Evolutionary conservation across 2,113 vertebrate genomes (phyloP), one percentile per base, ranked within the genome.

Genomic region (Piprites chloris): DNA sequence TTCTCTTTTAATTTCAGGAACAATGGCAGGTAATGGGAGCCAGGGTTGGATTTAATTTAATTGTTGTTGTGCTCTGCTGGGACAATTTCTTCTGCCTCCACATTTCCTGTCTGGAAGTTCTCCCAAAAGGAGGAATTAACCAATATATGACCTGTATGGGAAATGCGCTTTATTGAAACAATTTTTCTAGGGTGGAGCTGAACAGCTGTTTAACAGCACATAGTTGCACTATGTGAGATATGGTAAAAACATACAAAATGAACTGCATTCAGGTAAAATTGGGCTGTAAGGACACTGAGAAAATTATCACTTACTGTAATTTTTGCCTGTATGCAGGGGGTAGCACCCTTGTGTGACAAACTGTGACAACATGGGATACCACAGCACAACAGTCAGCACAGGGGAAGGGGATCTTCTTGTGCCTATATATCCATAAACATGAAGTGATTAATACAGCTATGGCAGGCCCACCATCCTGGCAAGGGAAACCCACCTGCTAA

Each of bases 61-160:
- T 53, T 4, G 16, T 77, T 89, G 78, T 53, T 67, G 77, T 84
- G 69, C 66, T 95, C 90, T 82, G 69, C 83, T 85, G 92, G 90
- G 92, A 94, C 49, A 75, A 69, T n/a, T 93, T 95, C 79, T 90
- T 89, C 90, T 95, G 95, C 90, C 95, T 96, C 76, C 90, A 87
- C 86, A 87, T 93, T 96, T 94, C 90, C 92, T 96, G 90, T 33
- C 88, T 93, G 86, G 69, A 94, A 93, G 58, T 79, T 94, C 46
- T 96, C 96, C 92, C 96, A 62, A 69, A 91, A 92, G 95, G 73
- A 93, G 95, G 90, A 87, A 95, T 92, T 92, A 96, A 85, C 79
- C 92, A 96, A 78, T 93, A 95, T 93, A 90, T 86, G 92, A 93
- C 92, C 95, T 94, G 86, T 79, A 72, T 94, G 83, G 95, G 90